These are phyloP conservation scores for Drosophila yooni DNA, from an alignment of 2,888 invertebrate genomes.

Conservation along the genomic window DNA sequence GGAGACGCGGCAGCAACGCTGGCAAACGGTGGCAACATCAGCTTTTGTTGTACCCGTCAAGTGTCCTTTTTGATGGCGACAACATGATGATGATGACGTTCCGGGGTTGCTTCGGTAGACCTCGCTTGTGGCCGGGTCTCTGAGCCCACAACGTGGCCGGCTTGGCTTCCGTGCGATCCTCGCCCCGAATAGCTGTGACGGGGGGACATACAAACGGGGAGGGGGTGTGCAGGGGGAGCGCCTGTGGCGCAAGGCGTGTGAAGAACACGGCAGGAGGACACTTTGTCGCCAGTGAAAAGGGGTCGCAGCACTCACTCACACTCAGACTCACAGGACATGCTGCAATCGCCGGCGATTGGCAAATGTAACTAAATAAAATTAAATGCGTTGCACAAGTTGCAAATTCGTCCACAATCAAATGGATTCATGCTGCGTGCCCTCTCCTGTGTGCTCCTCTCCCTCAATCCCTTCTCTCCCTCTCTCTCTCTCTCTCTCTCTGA, in stretches of 20 bases:
- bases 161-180: constrained; percentile 72
- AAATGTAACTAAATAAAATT: constrained; percentile 78
- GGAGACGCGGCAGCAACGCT: constrained; percentile 35
- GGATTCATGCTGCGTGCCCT: constrained; percentile 73
- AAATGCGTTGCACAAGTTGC: constrained; percentile 76
- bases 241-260: constrained; percentile 65
- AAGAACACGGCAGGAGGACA: constrained; percentile 58
- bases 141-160: constrained; percentile 81
- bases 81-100: constrained; percentile 45
- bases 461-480: neutral
- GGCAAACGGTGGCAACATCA: constrained; percentile 57
- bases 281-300: constrained; percentile 36
- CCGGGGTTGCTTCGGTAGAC: constrained; percentile 83
- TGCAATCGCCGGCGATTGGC: constrained; percentile 58
- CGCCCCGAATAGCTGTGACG: constrained; percentile 9
- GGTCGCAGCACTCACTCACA: constrained; percentile 24
- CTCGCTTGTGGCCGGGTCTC: constrained; percentile 82
- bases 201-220: neutral
- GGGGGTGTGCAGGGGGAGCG: constrained; percentile 20
- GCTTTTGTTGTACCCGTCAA: constrained; percentile 77
- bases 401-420: constrained; percentile 75
- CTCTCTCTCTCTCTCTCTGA: neutral
- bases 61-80: constrained; percentile 75
- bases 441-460: constrained; percentile 26
- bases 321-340: neutral